Evolutionary conservation across 2,888 invertebrate species (phyloP).

Genomic region (Andrena camellia): DNA sequence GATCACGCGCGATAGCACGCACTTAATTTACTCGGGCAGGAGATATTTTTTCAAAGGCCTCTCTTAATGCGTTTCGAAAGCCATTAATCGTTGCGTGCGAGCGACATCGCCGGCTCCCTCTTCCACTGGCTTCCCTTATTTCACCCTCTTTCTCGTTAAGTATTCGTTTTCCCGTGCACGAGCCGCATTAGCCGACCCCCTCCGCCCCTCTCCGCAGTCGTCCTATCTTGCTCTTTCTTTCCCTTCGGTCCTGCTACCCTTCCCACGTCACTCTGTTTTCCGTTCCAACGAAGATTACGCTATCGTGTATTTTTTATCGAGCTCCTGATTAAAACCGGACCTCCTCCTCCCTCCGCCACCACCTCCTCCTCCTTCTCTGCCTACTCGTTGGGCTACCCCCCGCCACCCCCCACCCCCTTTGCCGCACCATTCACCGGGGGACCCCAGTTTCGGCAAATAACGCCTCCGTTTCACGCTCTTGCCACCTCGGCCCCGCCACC

Average conservation of each 20-base stretch:
- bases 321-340: slow-evolving; percentile 74
- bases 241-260: slow-evolving; percentile 38
- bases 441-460: slow-evolving; percentile 68
- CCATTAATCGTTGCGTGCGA: slow-evolving; percentile 74
- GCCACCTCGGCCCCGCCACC: slow-evolving; percentile 28
- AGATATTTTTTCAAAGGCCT: slow-evolving; percentile 71
- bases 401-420: neutral
- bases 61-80: slow-evolving; percentile 71
- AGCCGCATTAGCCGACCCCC: slow-evolving; percentile 66
- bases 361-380: slow-evolving; percentile 5
- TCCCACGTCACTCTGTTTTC: slow-evolving; percentile 65
- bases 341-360: slow-evolving; percentile 41
- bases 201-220: slow-evolving; percentile 55
- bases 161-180: slow-evolving; percentile 70
- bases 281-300: slow-evolving; percentile 76
- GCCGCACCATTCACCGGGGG: slow-evolving; percentile 25
- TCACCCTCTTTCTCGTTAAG: slow-evolving; percentile 65
- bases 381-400: slow-evolving; percentile 8
- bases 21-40: slow-evolving; percentile 64
- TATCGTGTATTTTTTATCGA: slow-evolving; percentile 78
- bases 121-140: slow-evolving; percentile 56
- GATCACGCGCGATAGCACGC: slow-evolving; percentile 29
- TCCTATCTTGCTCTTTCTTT: slow-evolving; percentile 65
- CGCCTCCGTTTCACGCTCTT: slow-evolving; percentile 66
- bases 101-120: slow-evolving; percentile 52